phyloP scores from a whole-genome alignment of 2,113 vertebrate genomes.

The Oenanthe melanoleuca region DNA sequence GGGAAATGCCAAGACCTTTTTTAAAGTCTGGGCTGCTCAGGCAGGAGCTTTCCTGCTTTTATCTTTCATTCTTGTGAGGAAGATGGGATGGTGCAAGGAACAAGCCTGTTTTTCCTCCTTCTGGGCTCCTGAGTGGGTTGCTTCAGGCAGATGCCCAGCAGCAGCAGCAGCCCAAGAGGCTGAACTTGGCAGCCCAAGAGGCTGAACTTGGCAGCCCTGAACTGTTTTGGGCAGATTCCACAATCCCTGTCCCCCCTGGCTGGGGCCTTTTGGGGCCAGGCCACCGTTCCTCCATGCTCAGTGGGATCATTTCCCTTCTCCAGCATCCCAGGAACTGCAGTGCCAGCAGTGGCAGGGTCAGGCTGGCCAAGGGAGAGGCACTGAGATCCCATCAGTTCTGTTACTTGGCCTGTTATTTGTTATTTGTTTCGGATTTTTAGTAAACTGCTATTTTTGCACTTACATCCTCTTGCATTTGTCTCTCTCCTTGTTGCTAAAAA shows the following conservation, averaged over 20 bases:
- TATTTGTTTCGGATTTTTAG: background rate
- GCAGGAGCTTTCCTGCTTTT: background rate
- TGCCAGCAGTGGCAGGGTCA: rapidly evolving
- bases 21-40: background rate
- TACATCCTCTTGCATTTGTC: rapidly evolving
- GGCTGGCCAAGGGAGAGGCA: background rate
- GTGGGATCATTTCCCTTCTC: too few species aligned
- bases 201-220: rapidly evolving
- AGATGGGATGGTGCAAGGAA: background rate
- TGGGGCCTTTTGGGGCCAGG: rapidly evolving
- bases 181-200: rapidly evolving
- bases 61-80: background rate
- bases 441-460: background rate
- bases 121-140: rapidly evolving
- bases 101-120: background rate
- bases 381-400: rapidly evolving
- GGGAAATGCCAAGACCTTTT: background rate
- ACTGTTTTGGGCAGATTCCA: background rate
- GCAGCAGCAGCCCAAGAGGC: background rate
- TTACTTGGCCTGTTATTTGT: background rate
- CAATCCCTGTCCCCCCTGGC: background rate
- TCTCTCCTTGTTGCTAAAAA: background rate
- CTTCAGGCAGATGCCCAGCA: background rate
- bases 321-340: rapidly evolving
- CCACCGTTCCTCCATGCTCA: rapidly evolving